Conservation (phyloP, 30 jellyfish, hydroid and myxozoan genomes). For the Phacellophora camtschatica region DNA sequence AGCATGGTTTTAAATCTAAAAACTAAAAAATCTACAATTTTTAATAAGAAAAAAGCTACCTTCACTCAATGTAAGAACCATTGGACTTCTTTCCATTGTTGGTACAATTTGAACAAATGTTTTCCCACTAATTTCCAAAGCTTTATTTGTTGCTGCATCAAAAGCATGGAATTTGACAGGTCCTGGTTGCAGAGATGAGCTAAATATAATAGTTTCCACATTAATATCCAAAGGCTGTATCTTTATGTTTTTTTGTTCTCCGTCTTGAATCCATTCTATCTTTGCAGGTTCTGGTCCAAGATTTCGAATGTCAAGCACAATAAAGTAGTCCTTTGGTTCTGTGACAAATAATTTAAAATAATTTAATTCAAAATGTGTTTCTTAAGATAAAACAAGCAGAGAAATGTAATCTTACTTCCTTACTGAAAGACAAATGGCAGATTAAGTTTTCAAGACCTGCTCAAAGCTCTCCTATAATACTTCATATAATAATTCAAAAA, state of each 20-base stretch:
- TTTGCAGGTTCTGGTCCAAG: constrained; percentile 28
- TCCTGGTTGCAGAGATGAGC: constrained; percentile 22
- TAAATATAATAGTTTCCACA: neutral
- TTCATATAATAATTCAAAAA: no score
- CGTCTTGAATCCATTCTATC: neutral
- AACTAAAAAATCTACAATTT: no score
- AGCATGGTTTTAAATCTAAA: no score
- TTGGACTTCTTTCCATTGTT: neutral
- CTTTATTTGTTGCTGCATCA: neutral
- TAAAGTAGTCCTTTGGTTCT: neutral
- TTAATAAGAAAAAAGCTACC: no score
- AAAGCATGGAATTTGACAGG: neutral
- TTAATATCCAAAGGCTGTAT: constrained; percentile 10
- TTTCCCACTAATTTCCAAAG: neutral
- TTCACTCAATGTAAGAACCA: constrained; percentile 6
- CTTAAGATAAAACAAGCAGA: no score
- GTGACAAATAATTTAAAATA: no score
- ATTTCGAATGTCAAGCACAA: constrained; percentile 16
- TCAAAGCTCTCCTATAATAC: no score
- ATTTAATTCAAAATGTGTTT: no score
- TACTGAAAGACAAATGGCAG: no score
- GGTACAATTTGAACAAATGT: neutral
- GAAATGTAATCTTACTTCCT: no score
- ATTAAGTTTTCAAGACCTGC: no score
- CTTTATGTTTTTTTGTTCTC: neutral